A percentile compares a stretch with the other conserved stretches of the same genome.
Evolutionary conservation across 2,113 vertebrate genomes (phyloP).

Genomic region (Dromiciops gliroides): DNA sequence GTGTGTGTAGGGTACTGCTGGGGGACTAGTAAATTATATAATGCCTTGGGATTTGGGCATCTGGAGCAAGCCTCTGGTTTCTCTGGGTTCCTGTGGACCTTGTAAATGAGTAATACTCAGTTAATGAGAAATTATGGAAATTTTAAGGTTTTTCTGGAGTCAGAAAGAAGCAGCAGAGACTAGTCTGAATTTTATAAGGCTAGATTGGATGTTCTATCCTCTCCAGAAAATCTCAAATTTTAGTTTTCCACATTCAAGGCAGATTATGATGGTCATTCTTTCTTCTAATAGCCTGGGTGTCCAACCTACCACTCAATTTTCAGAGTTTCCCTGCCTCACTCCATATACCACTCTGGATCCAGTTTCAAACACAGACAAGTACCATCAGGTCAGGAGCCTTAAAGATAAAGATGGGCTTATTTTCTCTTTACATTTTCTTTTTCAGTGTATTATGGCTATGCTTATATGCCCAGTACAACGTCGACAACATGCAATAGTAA

Average conservation of each 20-base stretch:
- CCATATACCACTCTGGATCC: background rate
- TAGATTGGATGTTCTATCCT: background rate
- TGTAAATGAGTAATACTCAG: background rate
- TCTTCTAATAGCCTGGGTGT: background rate
- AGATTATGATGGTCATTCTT: background rate
- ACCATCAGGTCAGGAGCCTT: background rate
- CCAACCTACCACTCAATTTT: background rate
- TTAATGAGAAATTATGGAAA: background rate
- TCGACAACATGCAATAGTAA: background rate
- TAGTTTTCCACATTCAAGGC: background rate
- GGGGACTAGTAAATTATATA: background rate
- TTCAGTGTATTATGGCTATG: background rate
- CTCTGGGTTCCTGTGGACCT: background rate
- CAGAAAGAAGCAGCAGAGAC: background rate
- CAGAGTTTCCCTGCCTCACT: background rate
- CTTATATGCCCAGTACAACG: rapidly evolving
- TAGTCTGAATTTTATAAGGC: background rate
- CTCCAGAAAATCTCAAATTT: background rate
- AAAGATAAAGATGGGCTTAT: background rate
- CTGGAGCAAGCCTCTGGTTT: background rate
- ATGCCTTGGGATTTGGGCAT: background rate
- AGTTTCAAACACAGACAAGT: background rate
- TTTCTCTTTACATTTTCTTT: background rate
- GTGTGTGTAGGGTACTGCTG: background rate
- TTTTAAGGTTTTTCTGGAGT: background rate